phyloP scores from a whole-genome alignment of 2,888 invertebrate species.

The Apodemia zela region DNA sequence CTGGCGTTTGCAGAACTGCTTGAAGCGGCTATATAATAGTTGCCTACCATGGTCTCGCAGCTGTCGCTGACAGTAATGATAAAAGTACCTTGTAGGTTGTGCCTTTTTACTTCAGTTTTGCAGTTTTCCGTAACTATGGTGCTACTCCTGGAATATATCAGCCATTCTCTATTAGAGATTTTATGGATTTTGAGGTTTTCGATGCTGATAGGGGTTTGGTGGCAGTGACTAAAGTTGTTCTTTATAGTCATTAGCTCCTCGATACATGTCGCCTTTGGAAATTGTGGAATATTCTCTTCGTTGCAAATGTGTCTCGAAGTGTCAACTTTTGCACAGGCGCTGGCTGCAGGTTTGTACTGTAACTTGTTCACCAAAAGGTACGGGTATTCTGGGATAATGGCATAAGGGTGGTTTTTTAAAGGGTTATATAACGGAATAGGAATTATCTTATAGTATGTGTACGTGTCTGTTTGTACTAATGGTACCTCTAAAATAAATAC shows the following conservation, averaged over 20 bases:
- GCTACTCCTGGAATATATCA: no score
- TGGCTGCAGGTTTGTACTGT: not conserved
- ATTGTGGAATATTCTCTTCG: not conserved
- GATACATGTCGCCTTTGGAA: not conserved
- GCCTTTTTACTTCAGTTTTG: no score
- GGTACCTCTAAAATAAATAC: constrained; percentile 1
- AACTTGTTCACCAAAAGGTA: constrained; percentile 8
- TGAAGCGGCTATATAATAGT: no score
- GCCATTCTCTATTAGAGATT: no score
- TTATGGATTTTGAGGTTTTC: not conserved
- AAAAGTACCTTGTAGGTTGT: no score
- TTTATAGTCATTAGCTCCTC: not conserved
- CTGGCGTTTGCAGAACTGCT: no score
- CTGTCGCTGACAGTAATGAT: no score
- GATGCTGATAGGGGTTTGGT: not conserved
- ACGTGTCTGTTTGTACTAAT: no score
- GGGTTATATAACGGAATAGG: no score
- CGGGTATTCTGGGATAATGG: not conserved
- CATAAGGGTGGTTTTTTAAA: not conserved
- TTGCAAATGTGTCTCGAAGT: not conserved
- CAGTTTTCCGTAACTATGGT: no score
- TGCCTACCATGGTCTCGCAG: no score
- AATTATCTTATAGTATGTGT: no score
- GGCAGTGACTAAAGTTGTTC: not conserved
- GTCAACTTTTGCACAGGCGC: not conserved